A percentile compares a stretch with the other conserved stretches of the same genome.
These are phyloP conservation scores for Prolemur simus DNA, from an alignment of 2,113 vertebrate genomes.

Conservation along the genomic window DNA sequence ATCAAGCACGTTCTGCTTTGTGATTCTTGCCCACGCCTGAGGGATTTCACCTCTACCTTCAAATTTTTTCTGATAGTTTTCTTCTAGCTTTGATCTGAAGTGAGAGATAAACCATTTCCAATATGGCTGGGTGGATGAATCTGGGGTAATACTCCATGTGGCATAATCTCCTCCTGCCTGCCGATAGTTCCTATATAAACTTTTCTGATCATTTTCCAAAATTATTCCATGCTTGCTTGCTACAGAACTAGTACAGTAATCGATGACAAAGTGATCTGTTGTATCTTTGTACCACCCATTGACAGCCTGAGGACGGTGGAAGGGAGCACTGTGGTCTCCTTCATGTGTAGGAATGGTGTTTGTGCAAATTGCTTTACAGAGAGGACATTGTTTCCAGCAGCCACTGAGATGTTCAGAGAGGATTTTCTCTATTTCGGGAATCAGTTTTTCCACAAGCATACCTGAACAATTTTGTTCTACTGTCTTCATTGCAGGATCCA, in stretches of 20 bases:
- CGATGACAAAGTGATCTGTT: background rate
- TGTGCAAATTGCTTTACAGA: conserved; percentile 81
- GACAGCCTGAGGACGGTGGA: conserved; percentile 62
- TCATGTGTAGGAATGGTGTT: conserved; percentile 72
- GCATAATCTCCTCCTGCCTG: conserved; percentile 64
- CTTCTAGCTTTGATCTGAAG: conserved; percentile 81
- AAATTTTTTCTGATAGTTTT: conserved; percentile 1
- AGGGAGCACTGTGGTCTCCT: conserved; percentile 71
- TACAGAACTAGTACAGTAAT: conserved; percentile 67
- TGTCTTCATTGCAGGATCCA: background rate
- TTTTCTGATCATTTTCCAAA: fast-evolving
- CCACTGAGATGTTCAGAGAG: conserved; percentile 77
- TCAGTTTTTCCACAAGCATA: background rate
- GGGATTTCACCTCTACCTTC: conserved; percentile 71
- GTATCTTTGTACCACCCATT: fast-evolving
- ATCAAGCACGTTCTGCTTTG: conserved; percentile 56
- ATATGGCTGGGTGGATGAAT: conserved; percentile 76
- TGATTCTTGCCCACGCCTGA: background rate
- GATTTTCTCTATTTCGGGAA: conserved; percentile 50
- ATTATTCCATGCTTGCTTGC: fast-evolving
- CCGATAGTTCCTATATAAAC: conserved; percentile 73
- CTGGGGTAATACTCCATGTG: conserved; percentile 81
- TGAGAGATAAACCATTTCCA: conserved; percentile 88
- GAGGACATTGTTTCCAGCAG: conserved; percentile 81
- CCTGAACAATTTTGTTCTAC: background rate